Base-by-base conservation (phyloP, 2,888 invertebrate species). In the Helicoverpa assulta region DNA sequence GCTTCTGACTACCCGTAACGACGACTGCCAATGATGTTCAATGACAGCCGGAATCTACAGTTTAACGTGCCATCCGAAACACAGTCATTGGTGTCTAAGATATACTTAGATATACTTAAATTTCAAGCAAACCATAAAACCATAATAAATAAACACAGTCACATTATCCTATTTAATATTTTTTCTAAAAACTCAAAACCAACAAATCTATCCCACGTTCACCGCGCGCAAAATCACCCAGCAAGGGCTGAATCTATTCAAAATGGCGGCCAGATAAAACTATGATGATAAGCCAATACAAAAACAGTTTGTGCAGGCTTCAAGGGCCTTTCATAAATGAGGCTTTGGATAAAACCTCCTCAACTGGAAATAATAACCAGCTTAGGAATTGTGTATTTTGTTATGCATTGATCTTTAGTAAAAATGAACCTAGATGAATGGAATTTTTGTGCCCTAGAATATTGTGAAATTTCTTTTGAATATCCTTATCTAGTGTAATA, bases 171-270 rank as follows among this genome's bases (percentile, higher is more conserved):
- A 37, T 37, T 37, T 37, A 37, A 12, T 12, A 37, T 37, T 33
- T 33, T 10, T 33, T 10, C 8, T 0, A 33, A 33, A 33, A 33
- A 33, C 10, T 33, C 1, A 33, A 8, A 33, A 33, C 33, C 33
- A 33, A 33, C 33, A 6, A 33, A 26, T 54, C 37, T 37, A 37
- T 58, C 8, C 26, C 2, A 71, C 16, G 19, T 43, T 57, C 50
- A 50, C 16, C 16, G 10, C 37, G 19, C 16, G 29, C 19, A 19
- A n/a, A 19, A 4, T 19, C 29, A 19, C 50, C 55, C 61, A 53
- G 58, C 43, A 61, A 61, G 58, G 67, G 73, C 78, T 54, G 43
- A 16, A 79, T 75, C 66, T 79, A 79, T 74, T 74, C 80, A 79
- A 79, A 79, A 79, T 67, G 68, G 52, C n/a, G 19, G 14, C 52